Evolutionary conservation across 2,113 vertebrate genomes (phyloP), one percentile per base, ranked within the genome.

Genomic region (Ammodytes dubius): DNA sequence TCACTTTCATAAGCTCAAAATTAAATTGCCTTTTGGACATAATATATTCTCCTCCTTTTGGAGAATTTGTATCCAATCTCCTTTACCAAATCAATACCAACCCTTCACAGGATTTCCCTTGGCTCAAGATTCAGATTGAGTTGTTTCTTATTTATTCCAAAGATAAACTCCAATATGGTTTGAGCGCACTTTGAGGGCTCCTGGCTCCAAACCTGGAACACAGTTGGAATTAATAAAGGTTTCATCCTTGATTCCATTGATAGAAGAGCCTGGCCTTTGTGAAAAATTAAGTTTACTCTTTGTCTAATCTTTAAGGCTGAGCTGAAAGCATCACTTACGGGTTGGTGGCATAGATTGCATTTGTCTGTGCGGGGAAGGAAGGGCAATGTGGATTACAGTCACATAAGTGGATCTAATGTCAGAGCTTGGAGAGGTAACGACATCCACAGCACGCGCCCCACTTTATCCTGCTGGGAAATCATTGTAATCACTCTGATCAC

Each of bases 81-180:
- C 58, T 81, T 46, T 15, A 71, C 81, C 67, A 87, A 88, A 92
- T 89, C 85, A 82, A 86, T 77, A 76, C 7, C 2, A 0, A 27
- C 27, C n/a, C 68, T 81, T 82, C 57, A 63, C 2, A 49, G 77
- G 77, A 79, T 78, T 70, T 83, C 71, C 65, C 67, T 72, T 56
- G 67, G 71, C 85, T 49, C 27, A 2, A 66, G 61, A 84, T 81
- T 61, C 45, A 78, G 53, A 77, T 80, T 78, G 10, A 58, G 46
- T 81, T 83, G 65, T 71, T 74, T 84, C 65, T 74, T 70, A 27
- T 66, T 13, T 65, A 83, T 78, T 73, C 42, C 35, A 80, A 87
- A 83, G 37, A 72, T 67, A 71, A 43, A 69, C 40, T 77, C 39
- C 56, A 83, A 73, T 79, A 74, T 68, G 42, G 54, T 70, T 84